Percentiles rank a stretch among this genome's conserved stretches.
Evolutionary conservation across 2,113 vertebrate genomes (phyloP).

Genomic region (Mellivora capensis): DNA sequence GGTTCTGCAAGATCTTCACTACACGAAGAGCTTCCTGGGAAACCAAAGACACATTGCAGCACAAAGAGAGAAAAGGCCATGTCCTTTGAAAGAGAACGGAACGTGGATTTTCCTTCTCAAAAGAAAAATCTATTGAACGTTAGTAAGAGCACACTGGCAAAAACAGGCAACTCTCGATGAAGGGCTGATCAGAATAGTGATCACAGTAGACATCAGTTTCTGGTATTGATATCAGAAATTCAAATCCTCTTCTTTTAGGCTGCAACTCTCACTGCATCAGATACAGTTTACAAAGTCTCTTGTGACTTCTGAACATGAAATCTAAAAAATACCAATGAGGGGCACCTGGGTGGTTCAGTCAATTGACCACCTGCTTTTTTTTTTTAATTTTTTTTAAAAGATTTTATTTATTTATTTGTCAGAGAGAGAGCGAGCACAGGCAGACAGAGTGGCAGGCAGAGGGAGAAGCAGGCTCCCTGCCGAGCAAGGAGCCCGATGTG

Average conservation of each 20-base stretch:
- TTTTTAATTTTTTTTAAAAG: no score
- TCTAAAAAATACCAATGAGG: not conserved
- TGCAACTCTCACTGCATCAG: not conserved
- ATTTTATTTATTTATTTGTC: no score
- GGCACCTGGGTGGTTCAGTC: not conserved
- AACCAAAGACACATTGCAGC: conserved; percentile 52
- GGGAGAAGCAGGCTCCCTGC: no score
- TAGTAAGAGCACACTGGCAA: not conserved
- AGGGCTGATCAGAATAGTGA: not conserved
- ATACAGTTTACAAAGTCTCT: not conserved
- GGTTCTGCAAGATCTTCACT: conserved; percentile 93
- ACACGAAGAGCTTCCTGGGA: conserved; percentile 93
- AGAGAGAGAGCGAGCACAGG: no score
- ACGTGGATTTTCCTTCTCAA: not conserved
- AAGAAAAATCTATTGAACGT: not conserved
- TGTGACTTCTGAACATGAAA: not conserved
- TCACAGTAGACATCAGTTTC: not conserved
- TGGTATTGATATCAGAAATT: not conserved
- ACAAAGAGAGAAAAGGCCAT: not conserved
- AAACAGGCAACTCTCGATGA: not conserved
- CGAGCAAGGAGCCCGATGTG: no score
- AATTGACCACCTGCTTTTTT: not conserved
- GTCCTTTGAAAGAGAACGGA: not conserved
- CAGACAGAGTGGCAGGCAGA: no score
- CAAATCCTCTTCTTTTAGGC: not conserved